Conservation (phyloP, 2,888 invertebrate species). For the Lamellibrachia columna region DNA sequence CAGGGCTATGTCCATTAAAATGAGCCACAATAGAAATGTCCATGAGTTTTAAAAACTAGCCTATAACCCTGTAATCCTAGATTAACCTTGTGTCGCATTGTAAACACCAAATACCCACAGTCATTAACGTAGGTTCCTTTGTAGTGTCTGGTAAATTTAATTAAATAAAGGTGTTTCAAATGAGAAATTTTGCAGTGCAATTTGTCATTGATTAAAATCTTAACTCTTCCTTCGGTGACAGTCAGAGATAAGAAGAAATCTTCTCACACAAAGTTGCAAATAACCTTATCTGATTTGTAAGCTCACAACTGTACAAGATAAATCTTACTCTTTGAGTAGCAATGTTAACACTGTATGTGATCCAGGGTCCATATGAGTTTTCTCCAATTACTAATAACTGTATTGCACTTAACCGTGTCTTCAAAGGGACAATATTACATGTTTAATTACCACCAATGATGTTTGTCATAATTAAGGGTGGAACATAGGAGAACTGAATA, state of each 20-base stretch:
- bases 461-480: background rate
- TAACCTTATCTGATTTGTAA: background rate
- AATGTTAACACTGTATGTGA: background rate
- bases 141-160: background rate
- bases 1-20: background rate
- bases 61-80: background rate
- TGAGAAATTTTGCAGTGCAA: background rate
- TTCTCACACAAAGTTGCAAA: background rate
- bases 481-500: background rate
- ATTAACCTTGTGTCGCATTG: background rate
- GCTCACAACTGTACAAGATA: background rate
- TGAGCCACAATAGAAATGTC: too few species aligned
- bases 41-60: background rate
- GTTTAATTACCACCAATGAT: background rate
- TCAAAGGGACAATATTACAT: background rate
- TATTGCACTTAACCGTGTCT: background rate
- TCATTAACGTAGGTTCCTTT: background rate
- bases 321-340: background rate
- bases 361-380: background rate
- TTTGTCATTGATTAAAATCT: conserved; percentile 12
- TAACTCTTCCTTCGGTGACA: background rate
- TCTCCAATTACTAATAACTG: background rate
- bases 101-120: background rate
- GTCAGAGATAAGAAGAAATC: background rate
- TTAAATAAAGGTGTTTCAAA: background rate